Base-by-base conservation (phyloP, 2,113 vertebrate species). In the Xerus inauris region DNA sequence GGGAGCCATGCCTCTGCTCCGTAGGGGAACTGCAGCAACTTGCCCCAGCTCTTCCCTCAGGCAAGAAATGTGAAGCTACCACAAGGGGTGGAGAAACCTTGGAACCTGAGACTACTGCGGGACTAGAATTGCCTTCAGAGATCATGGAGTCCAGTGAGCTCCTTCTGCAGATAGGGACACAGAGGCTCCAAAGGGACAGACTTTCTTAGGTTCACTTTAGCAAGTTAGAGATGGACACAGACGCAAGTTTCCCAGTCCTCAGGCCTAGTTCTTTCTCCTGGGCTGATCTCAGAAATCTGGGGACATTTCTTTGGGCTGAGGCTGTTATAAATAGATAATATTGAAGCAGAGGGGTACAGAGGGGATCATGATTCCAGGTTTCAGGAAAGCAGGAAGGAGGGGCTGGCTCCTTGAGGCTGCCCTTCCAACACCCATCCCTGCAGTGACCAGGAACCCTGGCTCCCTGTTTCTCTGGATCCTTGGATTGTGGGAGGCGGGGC, bases 21-120 rank as follows among this genome's bases (percentile, higher is more conserved):
- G 72, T 96, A 98, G 96, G 97, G 0, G 98, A 98, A 96, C 96
- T 98, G 98, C 76, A 98, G 96, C 92, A 96, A 98, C 98, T 98
- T 79, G 98, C 97, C 97, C 97, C 3, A 2, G 67, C 81, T 95
- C 87, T 38, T 0, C 81, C 96, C 95, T 42, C 76, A 22, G 89
- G 19, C 17, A 13, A 0, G 97, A 86, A 42, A 38, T 3, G 4
- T 86, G 95, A 95, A 92, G 81, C 94, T 67, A 80, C 3, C 0
- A 1, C 4, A 30, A 81, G 45, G 94, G 69, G 93, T 80, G 85
- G 91, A 91, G 93, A 88, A 59, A 96, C 62, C 85, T 26, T 38
- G 89, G 91, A 94, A 81, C 42, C 89, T 8, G 84, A 94, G 91
- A 92, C 19, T 19, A 13, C 45, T 49, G 92, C 47, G 49, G n/a